Evolutionary conservation across 2,888 invertebrate genomes (phyloP), one percentile per base, ranked within the genome.

Genomic region (Ophonus ardosiacus): DNA sequence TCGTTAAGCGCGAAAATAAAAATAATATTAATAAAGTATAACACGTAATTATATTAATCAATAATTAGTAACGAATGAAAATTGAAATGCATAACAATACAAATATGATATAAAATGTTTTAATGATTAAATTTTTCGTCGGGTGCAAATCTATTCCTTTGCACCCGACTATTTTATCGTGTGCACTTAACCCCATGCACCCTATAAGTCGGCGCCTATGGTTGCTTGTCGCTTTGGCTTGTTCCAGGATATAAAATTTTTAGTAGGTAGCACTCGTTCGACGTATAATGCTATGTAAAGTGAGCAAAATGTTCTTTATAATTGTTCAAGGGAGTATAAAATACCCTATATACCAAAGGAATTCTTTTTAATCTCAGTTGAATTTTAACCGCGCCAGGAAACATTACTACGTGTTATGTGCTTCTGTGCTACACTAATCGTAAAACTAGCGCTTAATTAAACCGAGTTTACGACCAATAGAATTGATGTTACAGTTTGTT

Each of bases 301-400:
- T 61, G 61, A 38, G 61, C 40, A 79, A 59, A 79, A 57, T 79
- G 71, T 43, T 79, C 79, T 40, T 79, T 61, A 79, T 79, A 61
- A 79, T 79, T 79, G 79, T 61, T 40, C 59, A 61, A 79, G 61
- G 38, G 79, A 74, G 71, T 43, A 74, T 43, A 74, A 43, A 74
- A 74, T 43, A 43, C 51, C 51, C 17, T 40, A 21, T 17, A 40
- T 18, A 13, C 71, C 40, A 40, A 15, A 18, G 24, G 18, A 43
- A 15, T 68, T 68, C 40, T 68, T 68, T 68, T 68, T 68, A 68
- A 68, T 68, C 68, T 68, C 68, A 7, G 15, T n/a, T 13, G 68
- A 38, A 31, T 38, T 68, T 61, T 68, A 68, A 68, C 68, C 38
- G 15, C 63, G 13, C 7, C 13, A 15, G 15, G 31, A 68, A 24